These are phyloP conservation scores for Pterocles burchelli DNA, from an alignment of 2,113 vertebrate genomes.

Conservation along the genomic window DNA sequence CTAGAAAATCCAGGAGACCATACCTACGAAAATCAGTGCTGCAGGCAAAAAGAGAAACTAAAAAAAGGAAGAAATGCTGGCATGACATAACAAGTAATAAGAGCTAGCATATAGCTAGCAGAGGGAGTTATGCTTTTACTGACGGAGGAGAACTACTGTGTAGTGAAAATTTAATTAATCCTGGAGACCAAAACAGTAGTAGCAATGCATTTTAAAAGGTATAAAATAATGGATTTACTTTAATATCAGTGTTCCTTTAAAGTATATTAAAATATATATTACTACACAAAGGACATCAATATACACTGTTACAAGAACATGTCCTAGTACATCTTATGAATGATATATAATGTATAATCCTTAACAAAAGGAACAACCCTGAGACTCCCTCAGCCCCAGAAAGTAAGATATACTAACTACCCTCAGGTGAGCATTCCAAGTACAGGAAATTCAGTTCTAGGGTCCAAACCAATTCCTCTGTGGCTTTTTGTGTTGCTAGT, in stretches of 20 bases:
- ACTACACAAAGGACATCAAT: neutral
- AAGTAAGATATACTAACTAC: neutral
- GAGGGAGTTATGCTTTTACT: neutral
- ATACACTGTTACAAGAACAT: neutral
- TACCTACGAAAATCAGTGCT: neutral
- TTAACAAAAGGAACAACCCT: neutral
- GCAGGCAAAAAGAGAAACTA: neutral
- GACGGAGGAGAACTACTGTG: neutral
- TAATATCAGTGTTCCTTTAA: neutral
- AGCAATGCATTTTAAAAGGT: neutral
- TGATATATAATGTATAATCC: neutral
- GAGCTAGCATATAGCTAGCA: neutral
- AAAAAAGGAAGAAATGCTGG: neutral
- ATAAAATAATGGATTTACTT: neutral
- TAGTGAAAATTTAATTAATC: neutral
- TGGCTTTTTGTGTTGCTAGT: neutral
- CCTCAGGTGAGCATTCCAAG: neutral
- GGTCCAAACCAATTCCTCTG: neutral
- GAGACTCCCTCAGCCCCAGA: neutral
- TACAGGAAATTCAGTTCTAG: neutral
- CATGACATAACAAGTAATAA: neutral
- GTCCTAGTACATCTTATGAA: neutral
- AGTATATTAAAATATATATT: neutral
- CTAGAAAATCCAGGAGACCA: neutral
- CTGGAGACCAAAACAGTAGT: neutral